Evolutionary conservation across 2,797 vertebrate genomes (phyloP).

Genomic region (Sebastes oblongus): DNA sequence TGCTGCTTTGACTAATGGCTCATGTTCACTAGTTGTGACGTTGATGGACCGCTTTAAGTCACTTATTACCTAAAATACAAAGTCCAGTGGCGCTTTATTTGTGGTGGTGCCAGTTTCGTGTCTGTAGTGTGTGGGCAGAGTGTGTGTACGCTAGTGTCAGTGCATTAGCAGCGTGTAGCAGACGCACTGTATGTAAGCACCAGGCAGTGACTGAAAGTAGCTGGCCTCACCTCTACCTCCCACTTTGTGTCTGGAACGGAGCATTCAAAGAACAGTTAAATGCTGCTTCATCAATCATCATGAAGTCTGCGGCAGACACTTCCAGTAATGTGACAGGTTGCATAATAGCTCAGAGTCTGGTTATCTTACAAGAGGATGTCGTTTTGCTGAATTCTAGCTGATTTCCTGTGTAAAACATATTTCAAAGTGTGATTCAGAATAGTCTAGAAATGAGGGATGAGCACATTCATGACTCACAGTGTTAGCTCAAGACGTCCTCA

Average conservation of each 20-base stretch:
- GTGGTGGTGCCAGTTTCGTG: background rate
- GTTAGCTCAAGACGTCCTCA: conserved; percentile 16
- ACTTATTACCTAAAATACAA: background rate
- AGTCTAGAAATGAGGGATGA: background rate
- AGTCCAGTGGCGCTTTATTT: background rate
- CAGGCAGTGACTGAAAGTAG: background rate
- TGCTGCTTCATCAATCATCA: background rate
- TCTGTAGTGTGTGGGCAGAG: background rate
- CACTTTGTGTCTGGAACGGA: background rate
- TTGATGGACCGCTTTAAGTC: background rate
- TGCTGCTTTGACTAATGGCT: background rate
- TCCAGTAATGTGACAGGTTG: conserved; percentile 13
- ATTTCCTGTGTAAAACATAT: background rate
- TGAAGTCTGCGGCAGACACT: background rate
- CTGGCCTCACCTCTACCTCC: background rate
- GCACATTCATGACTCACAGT: background rate
- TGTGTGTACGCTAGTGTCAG: background rate
- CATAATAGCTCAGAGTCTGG: background rate
- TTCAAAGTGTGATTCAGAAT: background rate
- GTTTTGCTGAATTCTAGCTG: background rate
- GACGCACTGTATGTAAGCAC: background rate
- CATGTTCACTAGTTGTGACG: background rate
- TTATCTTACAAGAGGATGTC: background rate
- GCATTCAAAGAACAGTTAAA: background rate
- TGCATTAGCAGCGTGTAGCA: background rate